These are phyloP conservation scores for Andrena cerasifolii DNA, from an alignment of 1,140 invertebrate genomes.

Conservation along the genomic window DNA sequence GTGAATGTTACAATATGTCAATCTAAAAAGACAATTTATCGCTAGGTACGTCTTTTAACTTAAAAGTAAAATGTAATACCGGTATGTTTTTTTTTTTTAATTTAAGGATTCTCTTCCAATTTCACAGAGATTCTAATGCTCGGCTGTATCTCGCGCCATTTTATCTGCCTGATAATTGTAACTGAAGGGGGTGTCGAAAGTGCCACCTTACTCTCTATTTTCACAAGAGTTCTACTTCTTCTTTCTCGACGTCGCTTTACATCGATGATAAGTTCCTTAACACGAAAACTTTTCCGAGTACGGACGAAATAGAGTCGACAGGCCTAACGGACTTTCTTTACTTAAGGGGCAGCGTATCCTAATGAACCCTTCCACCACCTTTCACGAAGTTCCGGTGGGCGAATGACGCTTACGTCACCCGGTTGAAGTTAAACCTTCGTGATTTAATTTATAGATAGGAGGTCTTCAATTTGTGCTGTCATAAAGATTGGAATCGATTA, in stretches of 20 bases:
- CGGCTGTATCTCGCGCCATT: too few species aligned
- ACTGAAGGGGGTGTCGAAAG: too few species aligned
- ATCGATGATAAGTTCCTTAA: background rate
- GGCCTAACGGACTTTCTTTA: background rate
- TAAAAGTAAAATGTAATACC: too few species aligned
- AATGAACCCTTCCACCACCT: background rate
- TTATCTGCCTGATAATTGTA: too few species aligned
- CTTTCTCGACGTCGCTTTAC: background rate
- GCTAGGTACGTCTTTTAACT: too few species aligned
- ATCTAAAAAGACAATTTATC: too few species aligned
- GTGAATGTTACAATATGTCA: too few species aligned
- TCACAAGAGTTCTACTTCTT: background rate
- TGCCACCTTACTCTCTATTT: background rate
- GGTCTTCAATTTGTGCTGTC: too few species aligned
- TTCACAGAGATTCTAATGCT: too few species aligned
- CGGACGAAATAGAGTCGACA: background rate
- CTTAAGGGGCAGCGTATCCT: background rate
- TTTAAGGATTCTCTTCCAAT: too few species aligned
- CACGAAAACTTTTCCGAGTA: background rate
- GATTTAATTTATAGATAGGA: background rate
- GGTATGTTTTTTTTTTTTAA: too few species aligned
- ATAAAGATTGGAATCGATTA: too few species aligned
- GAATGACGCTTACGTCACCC: background rate
- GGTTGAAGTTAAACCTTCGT: background rate
- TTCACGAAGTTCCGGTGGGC: background rate